phyloP scores from a whole-genome alignment of 1,140 invertebrate genomes.

The Halesus radiatus region DNA sequence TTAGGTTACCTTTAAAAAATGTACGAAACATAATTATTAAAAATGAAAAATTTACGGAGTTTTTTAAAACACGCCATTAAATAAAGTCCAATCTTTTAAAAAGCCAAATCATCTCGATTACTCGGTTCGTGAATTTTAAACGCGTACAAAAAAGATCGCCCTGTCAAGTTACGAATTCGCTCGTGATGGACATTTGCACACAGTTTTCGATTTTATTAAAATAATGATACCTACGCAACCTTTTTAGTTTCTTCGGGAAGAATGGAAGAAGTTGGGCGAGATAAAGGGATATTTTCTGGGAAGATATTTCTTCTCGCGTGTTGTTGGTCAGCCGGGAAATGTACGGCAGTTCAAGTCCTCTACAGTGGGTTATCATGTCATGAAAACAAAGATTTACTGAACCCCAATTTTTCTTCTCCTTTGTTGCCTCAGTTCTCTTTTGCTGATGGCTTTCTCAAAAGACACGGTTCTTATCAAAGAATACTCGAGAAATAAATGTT shows the following conservation, averaged over 20 bases:
- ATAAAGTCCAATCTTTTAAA: too few relatives aligned
- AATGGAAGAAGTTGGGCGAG: background rate
- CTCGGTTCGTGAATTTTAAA: background rate
- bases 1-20: too few relatives aligned
- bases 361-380: constrained; percentile 53
- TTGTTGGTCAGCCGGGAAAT: constrained; percentile 45
- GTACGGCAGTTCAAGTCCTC: constrained; percentile 46
- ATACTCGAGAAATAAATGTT: constrained; percentile 13
- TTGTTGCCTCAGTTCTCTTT: constrained; percentile 17
- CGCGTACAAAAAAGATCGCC: background rate
- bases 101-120: background rate
- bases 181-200: background rate
- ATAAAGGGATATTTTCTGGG: constrained; percentile 16
- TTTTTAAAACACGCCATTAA: too few relatives aligned
- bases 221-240: background rate
- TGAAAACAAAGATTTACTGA: constrained; percentile 55
- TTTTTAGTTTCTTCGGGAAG: too few relatives aligned
- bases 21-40: too few relatives aligned
- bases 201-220: background rate
- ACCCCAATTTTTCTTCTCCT: constrained; percentile 39
- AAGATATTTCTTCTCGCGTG: constrained; percentile 22
- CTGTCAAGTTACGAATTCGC: background rate
- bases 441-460: background rate
- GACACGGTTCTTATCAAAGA: background rate
- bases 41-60: too few relatives aligned